Evolutionary conservation across 92 coral and sea anemone genomes (phyloP), one percentile per base, ranked within the genome.

Genomic region (Virgularia gustaviana): DNA sequence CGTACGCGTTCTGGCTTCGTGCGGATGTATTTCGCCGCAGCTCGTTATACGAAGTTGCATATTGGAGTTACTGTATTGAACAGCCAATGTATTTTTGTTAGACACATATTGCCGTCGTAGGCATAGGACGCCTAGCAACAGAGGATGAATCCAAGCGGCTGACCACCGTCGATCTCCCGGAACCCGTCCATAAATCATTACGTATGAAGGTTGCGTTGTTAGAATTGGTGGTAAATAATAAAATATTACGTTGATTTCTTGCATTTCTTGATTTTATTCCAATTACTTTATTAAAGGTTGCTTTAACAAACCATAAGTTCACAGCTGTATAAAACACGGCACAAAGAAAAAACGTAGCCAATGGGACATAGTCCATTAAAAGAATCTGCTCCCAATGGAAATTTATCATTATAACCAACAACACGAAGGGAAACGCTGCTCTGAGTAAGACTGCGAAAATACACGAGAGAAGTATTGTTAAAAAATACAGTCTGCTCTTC

Each of bases 301-400:
- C 96, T 43, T 83, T 89, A 75, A 94, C 76, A 77, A 94, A 94
- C 99, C 99, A 94, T 9, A 79, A 36, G 36, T 89, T 85, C 10
- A 86, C 94, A 2, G 94, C 86, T 3, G 95, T 73, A 63, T 86
- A 89, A 81, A 94, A 94, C n/a, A 94, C 96, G 49, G 89, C 80
- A 27, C 94, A 70, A 23, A 89, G 87, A 62, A 89, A 89, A 86
- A 89, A 94, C 54, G 87, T 85, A 10, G 99, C 92, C 42, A 94
- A 79, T 2, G 99, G 92, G 12, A 87, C 66, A 58, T 94, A 89
- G 32, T 84, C 78, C 96, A 94, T 83, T 22, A 62, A 61, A 30
- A 94, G 79, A 31, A 94, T 79, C 11, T 85, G 71, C 31, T 63
- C 47, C 37, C 86, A 70, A 35, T 68, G 75, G 22, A 51, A 49